A percentile compares a stretch with the other conserved stretches of the same genome.
These are phyloP conservation scores for Schlechtendalia chinensis DNA, from an alignment of 1,140 invertebrate genomes.

Conservation along the genomic window DNA sequence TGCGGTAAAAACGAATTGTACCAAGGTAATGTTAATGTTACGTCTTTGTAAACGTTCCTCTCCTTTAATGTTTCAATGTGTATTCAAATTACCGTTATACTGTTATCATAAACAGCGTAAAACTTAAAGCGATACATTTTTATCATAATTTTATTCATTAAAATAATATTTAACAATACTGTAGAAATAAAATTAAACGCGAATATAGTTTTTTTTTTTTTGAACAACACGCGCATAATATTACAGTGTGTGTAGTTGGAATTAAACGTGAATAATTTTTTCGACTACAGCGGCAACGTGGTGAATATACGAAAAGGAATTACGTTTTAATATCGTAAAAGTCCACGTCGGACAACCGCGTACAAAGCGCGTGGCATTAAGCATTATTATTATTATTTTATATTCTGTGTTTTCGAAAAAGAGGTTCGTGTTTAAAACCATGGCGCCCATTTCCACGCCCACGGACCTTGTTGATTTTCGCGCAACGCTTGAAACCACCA, in stretches of 20 bases:
- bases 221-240: no score
- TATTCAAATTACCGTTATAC: no score
- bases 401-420: no score
- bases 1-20: neutral
- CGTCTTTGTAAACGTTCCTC: no score
- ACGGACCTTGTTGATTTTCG: slow-evolving; percentile 18
- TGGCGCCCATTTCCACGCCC: neutral
- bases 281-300: no score
- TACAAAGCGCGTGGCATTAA: no score
- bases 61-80: no score
- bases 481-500: slow-evolving; percentile 12
- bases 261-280: no score
- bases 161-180: neutral
- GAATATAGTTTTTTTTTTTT: neutral
- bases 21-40: neutral
- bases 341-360: neutral
- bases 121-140: neutral
- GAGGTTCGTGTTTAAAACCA: neutral
- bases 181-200: neutral
- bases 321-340: neutral
- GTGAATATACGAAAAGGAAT: neutral
- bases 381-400: no score
- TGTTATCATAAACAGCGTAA: neutral
- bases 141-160: neutral
- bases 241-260: no score